Percentiles rank a stretch among this genome's conserved stretches.
These are phyloP conservation scores for Yponomeuta sedellus DNA, from an alignment of 2,888 invertebrate genomes.

Conservation along the genomic window DNA sequence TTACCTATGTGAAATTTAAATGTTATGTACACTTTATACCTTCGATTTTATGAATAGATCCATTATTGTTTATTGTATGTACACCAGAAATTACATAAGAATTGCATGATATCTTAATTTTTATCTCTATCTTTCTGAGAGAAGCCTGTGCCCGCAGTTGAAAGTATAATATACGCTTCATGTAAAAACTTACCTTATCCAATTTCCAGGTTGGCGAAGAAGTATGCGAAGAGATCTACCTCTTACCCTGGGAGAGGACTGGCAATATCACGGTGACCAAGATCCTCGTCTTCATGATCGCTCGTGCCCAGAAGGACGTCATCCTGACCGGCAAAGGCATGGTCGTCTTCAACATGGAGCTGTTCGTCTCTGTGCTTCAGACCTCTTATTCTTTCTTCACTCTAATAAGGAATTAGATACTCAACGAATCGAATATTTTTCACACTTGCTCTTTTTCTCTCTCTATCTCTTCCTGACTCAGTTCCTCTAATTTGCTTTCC, in stretches of 20 bases:
- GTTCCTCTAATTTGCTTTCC: too few relatives aligned
- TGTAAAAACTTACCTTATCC: too few relatives aligned
- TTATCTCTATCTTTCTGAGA: too few relatives aligned
- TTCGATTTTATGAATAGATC: too few relatives aligned
- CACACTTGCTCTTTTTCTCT: not conserved
- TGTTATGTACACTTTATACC: too few relatives aligned
- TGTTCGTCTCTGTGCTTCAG: conserved; percentile 54
- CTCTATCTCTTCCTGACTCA: too few relatives aligned
- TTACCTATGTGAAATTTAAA: too few relatives aligned
- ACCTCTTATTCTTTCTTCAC: conserved; percentile 58
- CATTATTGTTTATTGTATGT: too few relatives aligned
- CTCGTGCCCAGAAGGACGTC: conserved; percentile 39
- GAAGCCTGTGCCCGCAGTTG: too few relatives aligned
- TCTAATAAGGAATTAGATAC: conserved; percentile 32
- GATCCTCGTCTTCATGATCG: conserved; percentile 28
- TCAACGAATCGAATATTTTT: not conserved
- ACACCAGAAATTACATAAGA: too few relatives aligned
- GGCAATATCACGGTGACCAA: conserved; percentile 37
- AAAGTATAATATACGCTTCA: too few relatives aligned
- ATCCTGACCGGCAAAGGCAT: conserved; percentile 45
- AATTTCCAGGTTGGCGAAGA: conserved; percentile 43
- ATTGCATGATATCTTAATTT: too few relatives aligned
- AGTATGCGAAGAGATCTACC: conserved; percentile 40
- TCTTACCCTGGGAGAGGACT: conserved; percentile 41
- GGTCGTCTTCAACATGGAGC: conserved; percentile 49